Evolutionary conservation across 2,888 invertebrate genomes (phyloP), one percentile per base, ranked within the genome.

Genomic region (Cyclophora albipunctata): DNA sequence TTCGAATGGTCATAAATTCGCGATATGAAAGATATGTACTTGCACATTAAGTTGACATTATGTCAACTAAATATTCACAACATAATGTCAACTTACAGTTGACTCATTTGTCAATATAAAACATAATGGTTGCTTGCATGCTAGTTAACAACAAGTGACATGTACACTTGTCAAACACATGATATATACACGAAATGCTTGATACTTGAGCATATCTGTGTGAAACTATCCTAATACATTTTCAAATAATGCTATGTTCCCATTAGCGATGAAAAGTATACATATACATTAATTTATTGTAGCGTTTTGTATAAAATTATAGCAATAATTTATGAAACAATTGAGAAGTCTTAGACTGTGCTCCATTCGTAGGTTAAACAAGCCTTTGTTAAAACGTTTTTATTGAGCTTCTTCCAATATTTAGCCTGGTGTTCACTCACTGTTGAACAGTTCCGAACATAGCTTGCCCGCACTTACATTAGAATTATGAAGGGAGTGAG

Each of bases 261-360:
- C 43, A 3, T 7, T n/a, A 7, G 42, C 42, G 20, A 7, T 20
- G 20, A 20, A 20, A 20, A 20, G 20, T 20, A 20, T 20, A 20
- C 20, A 20, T 20, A 7, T 50, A 20, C 34, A 47, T 48, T 55
- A 50, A 48, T 35, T 46, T 51, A 49, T 49, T 46, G 35, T 52
- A 52, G 51, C 37, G 37, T 54, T 20, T 20, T 20, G 49, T 45
- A 34, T 49, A 45, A 34, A 37, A 4, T 5, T 34, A 40, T 52
- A 54, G 49, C 46, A 52, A 47, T 52, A 52, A 48, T 49, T 40
- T 4, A 20, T 20, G 3, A 43, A 45, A 48, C 52, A 52, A 54
- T 52, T 52, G 54, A 55, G 54, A 55, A 55, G 54, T 41, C 43
- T 43, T 42, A 43, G 5, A 37, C 43, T 43, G 34, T 33, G 20